Conservation (phyloP, 2,888 invertebrate species). For the Ariolimax columbianus region DNA sequence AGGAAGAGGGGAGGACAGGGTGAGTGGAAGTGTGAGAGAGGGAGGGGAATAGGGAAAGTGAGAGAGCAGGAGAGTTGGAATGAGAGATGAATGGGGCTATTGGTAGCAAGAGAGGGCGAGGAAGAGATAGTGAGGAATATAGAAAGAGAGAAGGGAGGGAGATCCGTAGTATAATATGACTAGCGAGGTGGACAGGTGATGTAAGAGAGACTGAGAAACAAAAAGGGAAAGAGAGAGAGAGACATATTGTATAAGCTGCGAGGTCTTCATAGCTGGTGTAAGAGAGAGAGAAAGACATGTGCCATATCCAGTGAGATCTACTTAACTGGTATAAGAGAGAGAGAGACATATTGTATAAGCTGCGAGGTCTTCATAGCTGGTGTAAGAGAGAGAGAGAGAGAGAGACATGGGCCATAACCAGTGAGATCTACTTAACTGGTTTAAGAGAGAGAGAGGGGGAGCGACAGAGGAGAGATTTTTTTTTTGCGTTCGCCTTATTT, state of each 20-base stretch:
- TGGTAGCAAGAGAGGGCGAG: slow-evolving; percentile 15
- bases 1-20: background rate
- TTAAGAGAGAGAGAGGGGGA: background rate
- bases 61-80: background rate
- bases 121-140: background rate
- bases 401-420: no score
- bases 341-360: background rate
- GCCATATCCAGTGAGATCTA: no score
- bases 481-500: no score
- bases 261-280: no score
- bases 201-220: background rate
- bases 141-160: no score
- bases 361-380: no score
- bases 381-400: no score
- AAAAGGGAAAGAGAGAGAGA: background rate
- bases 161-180: no score
- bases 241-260: background rate
- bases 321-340: no score
- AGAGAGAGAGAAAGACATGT: no score
- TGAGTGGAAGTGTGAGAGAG: background rate
- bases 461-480: no score
- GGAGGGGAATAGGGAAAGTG: slow-evolving; percentile 30
- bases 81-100: background rate
- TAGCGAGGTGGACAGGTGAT: background rate
- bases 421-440: no score